Evolutionary conservation across 2,113 vertebrate species (phyloP), one percentile per base, ranked within the genome.

Genomic region (Odontesthes bonariensis): DNA sequence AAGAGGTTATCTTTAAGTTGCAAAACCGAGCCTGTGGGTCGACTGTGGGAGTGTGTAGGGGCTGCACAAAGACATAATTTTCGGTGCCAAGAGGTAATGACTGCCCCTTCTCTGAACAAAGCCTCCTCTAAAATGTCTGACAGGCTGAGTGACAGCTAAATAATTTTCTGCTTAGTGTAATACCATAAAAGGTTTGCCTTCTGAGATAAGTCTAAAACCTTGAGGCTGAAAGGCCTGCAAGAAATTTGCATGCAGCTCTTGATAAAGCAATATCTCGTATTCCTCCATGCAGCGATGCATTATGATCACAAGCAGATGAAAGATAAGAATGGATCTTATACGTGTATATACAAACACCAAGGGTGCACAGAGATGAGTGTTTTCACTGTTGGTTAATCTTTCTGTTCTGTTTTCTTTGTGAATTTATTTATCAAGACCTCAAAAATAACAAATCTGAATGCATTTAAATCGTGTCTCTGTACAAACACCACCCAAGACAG

Each of bases 81-180:
- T 40, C 52, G 79, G 81, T 72, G 70, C 42, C 57, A 62, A 56
- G 32, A 81, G n/a, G 33, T 49, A 52, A 56, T 67, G 49, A 57
- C 75, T 69, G 49, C 60, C 51, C 55, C 53, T 49, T 49, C 19
- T 35, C 64, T 64, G 57, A 89, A 77, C 35, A 86, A 78, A 85
- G 38, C 72, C 69, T 40, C 60, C 57, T 67, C 57, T 62, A 69
- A 27, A 33, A 0, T 31, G 72, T 69, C 63, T 78, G 81, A 70
- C 79, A 74, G 73, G 8, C 65, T 49, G 51, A 79, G 77, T 79
- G 83, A 88, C 88, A 84, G 81, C 61, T 85, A 83, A 61, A 85
- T 84, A 17, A 82, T 83, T 82, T 74, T 59, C 68, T 81, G 83
- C 70, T 83, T 53, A 75, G 75, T 59, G 66, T 78, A 75, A 87